Base-by-base conservation (phyloP, 1,140 invertebrate genomes). In the Hypsibius dujardini region DNA sequence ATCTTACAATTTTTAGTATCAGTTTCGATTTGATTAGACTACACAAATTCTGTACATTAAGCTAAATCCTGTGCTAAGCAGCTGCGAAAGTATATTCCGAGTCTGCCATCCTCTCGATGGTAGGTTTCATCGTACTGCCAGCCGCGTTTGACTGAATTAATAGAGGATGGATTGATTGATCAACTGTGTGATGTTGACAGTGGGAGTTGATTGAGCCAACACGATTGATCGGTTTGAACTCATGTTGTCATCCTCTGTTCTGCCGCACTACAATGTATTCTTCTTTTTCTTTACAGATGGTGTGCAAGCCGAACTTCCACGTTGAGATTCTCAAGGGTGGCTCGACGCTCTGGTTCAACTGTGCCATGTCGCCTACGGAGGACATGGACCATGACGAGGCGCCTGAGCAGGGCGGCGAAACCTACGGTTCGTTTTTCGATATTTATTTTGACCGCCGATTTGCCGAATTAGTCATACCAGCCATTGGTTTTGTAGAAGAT, bases 401-500 rank as follows among this genome's bases (percentile, higher is more conserved):
- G 62, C 62, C 7, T 15, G 12, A 42, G 42, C 62, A 67, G 62
- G 42, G 3, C 12, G 62, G 42, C 3, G 62, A 67, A 42, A 12
- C 12, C 12, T 67, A 67, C 42, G 12, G 62, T 67, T 15, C 7
- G 62, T 42, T 45, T 67, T 7, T 42, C 45, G 12, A 67, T 56
- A 56, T 56, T 7, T 56, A 56, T 12, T 56, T 56, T 56, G n/a
- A 12, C n/a, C 50, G 7, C 50, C 50, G n/a, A 56, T 56, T 12
- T 56, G 7, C 50, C 7, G 7, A 7, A 56, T 56, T 56, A 12
- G 7, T 56, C n/a, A 56, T 12, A 56, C 7, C 50, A n/a, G 7
- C n/a, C n/a, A n/a, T 56, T 12, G n/a, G n/a, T 56, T 45, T 67
- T 67, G 12, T 46, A 69, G 74, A 72, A 67, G 81, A 82, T 74